Conservation (phyloP, 2,888 invertebrate genomes). For the Caenorhabditis sinica region DNA sequence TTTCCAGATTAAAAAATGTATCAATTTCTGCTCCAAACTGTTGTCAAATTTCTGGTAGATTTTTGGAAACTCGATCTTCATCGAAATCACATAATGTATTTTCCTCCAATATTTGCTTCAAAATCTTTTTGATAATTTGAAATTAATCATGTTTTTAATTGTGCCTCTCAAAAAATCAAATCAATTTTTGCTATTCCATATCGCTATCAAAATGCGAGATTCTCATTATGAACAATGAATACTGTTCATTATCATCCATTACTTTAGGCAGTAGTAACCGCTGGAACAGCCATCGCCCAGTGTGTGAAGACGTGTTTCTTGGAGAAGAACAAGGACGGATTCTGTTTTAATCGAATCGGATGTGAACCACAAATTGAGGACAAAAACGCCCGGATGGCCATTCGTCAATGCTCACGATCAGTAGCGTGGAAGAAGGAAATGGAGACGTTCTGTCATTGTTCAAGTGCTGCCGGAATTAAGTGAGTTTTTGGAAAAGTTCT, state of each 20-base stretch:
- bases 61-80: too few relatives aligned
- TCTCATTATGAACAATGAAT: not conserved
- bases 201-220: too few relatives aligned
- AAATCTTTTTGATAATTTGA: too few relatives aligned
- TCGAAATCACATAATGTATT: too few relatives aligned
- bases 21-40: too few relatives aligned
- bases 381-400: constrained; percentile 70
- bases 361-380: constrained; percentile 79
- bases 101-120: too few relatives aligned
- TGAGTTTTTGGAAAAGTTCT: constrained; percentile 67
- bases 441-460: constrained; percentile 78
- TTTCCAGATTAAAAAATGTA: too few relatives aligned
- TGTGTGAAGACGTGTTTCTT: constrained; percentile 81
- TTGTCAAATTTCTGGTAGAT: too few relatives aligned
- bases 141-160: too few relatives aligned
- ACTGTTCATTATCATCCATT: too few relatives aligned
- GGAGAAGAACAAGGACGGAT: constrained; percentile 78
- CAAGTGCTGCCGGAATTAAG: constrained; percentile 79
- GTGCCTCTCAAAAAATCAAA: too few relatives aligned
- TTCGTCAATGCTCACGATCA: constrained; percentile 75
- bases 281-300: constrained; percentile 76
- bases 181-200: too few relatives aligned
- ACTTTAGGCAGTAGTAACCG: constrained; percentile 71
- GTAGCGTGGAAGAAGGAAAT: constrained; percentile 79
- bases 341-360: constrained; percentile 78